A percentile compares a stretch with the other conserved stretches of the same genome.
Conservation (phyloP, 2,888 invertebrate species). For the Encarsia formosa region DNA sequence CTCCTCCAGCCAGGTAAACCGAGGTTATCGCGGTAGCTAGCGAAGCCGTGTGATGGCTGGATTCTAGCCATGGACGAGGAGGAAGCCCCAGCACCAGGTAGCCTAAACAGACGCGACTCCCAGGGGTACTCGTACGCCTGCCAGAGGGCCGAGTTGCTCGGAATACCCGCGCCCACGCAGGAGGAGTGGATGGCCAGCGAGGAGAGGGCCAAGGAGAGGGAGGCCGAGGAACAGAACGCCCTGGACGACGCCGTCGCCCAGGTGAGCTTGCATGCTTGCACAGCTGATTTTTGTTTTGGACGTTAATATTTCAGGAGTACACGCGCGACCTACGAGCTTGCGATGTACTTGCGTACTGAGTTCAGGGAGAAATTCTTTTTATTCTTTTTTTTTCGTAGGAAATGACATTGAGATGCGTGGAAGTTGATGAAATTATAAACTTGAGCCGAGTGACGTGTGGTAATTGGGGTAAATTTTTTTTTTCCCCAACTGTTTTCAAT, state of each 20-base stretch:
- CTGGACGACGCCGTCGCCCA: slow-evolving; percentile 34
- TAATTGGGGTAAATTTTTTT: too few species aligned
- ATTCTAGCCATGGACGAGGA: not conserved
- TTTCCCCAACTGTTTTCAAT: too few species aligned
- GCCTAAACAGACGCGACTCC: too few species aligned
- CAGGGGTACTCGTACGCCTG: slow-evolving; percentile 72
- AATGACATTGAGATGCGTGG: too few species aligned
- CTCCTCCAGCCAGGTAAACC: too few species aligned
- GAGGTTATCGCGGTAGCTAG: too few species aligned
- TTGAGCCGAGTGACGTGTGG: too few species aligned
- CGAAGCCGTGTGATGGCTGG: too few species aligned
- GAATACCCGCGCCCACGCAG: slow-evolving; percentile 64
- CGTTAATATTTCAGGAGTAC: not conserved
- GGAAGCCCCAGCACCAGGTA: slow-evolving; percentile 17
- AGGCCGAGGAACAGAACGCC: slow-evolving; percentile 22
- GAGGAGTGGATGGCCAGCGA: slow-evolving; percentile 55
- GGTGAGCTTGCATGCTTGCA: slow-evolving; percentile 30
- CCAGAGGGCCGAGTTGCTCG: slow-evolving; percentile 73
- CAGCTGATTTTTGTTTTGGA: not conserved
- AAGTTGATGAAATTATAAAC: too few species aligned
- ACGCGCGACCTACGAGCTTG: not conserved
- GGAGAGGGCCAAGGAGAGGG: slow-evolving; percentile 16
- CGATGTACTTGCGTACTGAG: too few species aligned
- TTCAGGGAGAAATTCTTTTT: too few species aligned
- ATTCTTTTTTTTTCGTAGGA: too few species aligned